A percentile compares a stretch with the other conserved stretches of the same genome.
Evolutionary conservation across 2,888 invertebrate genomes (phyloP).

Genomic region (Eulithis testata): DNA sequence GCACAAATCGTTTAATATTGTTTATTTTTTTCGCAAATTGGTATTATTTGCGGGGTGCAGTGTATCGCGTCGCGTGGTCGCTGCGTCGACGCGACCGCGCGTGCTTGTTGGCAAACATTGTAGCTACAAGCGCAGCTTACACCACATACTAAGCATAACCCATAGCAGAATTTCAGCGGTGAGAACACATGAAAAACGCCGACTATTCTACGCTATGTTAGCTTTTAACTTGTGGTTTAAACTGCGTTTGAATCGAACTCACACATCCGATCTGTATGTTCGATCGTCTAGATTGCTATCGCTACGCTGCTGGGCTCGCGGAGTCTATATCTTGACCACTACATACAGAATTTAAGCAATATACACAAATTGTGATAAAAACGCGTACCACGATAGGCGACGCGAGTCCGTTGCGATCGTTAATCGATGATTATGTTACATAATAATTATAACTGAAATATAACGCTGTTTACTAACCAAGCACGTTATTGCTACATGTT

Average conservation of each 20-base stretch:
- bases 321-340: background rate
- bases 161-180: background rate
- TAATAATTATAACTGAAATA: background rate
- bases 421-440: slow-evolving; percentile 3
- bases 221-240: background rate
- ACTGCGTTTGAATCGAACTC: background rate
- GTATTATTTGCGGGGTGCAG: slow-evolving; percentile 4
- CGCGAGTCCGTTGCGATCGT: slow-evolving; percentile 9
- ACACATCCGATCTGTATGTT: background rate
- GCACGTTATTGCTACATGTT: slow-evolving; percentile 19
- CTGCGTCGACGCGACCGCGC: background rate
- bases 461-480: slow-evolving; percentile 29
- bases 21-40: slow-evolving; percentile 11
- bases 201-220: background rate
- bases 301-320: slow-evolving; percentile 1
- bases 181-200: background rate
- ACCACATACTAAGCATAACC: background rate
- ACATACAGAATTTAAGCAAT: background rate
- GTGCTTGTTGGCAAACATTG: slow-evolving; percentile 1
- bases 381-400: slow-evolving; percentile 1
- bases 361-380: slow-evolving; percentile 3
- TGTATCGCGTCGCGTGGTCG: slow-evolving; percentile 3
- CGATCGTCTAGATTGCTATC: background rate
- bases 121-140: background rate
- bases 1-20: slow-evolving; percentile 32